Conservation (phyloP, 2,797 vertebrate genomes). For the Semaprochilodus insignis region DNA sequence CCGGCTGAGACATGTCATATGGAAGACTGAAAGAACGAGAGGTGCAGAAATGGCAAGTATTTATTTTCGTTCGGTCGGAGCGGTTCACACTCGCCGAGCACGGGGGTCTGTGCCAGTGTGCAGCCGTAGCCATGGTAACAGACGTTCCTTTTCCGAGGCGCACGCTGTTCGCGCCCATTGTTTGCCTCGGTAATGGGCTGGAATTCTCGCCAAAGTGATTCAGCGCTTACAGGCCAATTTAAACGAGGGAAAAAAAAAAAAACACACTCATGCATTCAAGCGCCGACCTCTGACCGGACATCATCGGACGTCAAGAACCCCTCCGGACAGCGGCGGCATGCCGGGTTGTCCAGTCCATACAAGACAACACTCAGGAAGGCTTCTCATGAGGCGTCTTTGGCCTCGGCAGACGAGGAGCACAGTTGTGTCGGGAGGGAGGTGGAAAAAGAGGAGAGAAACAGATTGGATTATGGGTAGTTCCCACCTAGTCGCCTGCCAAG, state of each 20-base stretch:
- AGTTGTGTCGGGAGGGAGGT: conserved; percentile 45
- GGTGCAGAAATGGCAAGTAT: conserved; percentile 38
- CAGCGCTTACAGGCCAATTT: conserved; percentile 39
- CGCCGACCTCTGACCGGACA: no score
- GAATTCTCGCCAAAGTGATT: conserved; percentile 72
- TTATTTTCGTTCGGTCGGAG: conserved; percentile 56
- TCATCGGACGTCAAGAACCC: neutral
- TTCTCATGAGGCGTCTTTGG: conserved; percentile 4
- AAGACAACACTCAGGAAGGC: no score
- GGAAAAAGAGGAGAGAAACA: conserved; percentile 49
- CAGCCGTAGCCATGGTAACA: conserved; percentile 79
- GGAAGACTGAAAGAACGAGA: conserved; percentile 41
- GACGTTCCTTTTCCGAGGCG: conserved; percentile 71
- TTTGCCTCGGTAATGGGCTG: conserved; percentile 70
- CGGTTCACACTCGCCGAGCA: conserved; percentile 45
- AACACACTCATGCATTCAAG: neutral
- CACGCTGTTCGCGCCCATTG: conserved; percentile 70
- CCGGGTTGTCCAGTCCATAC: no score
- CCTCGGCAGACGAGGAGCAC: neutral
- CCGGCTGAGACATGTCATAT: neutral
- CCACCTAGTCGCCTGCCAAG: conserved; percentile 42
- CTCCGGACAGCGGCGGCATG: neutral
- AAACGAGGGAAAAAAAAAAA: neutral
- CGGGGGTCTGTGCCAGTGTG: conserved; percentile 59
- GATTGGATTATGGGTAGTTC: conserved; percentile 51